These are phyloP conservation scores for Tetragonula clypearis DNA, from an alignment of 1,140 invertebrate species.

Conservation along the genomic window DNA sequence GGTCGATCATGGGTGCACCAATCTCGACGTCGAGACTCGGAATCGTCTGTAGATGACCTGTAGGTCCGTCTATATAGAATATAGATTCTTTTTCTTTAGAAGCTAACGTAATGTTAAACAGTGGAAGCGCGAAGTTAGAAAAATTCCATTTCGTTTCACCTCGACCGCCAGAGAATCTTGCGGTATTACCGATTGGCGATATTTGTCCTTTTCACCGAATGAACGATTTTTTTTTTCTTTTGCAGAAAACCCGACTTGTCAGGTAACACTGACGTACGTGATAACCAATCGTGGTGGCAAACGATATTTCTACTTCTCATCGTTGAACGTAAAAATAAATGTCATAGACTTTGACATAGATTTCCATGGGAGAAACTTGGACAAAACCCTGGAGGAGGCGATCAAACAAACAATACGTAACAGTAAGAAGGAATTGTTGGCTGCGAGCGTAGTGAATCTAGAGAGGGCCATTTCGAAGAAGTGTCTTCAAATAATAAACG, in stretches of 20 bases:
- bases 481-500: slow-evolving; percentile 65
- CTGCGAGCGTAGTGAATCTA: slow-evolving; percentile 64
- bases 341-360: slow-evolving; percentile 63
- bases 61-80: too few species aligned
- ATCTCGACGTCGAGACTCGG: too few species aligned
- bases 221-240: background rate
- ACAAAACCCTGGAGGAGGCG: slow-evolving; percentile 58
- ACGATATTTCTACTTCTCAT: slow-evolving; percentile 62
- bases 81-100: too few species aligned
- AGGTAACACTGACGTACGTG: slow-evolving; percentile 25
- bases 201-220: too few species aligned
- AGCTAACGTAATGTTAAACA: too few species aligned
- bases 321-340: slow-evolving; percentile 66
- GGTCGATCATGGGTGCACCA: too few species aligned
- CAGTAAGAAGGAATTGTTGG: slow-evolving; percentile 69
- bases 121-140: too few species aligned
- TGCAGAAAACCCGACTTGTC: slow-evolving; percentile 62
- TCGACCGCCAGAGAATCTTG: too few species aligned
- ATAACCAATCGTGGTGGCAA: slow-evolving; percentile 44
- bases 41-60: too few species aligned
- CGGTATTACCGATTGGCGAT: too few species aligned
- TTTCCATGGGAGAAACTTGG: slow-evolving; percentile 49
- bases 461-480: slow-evolving; percentile 69
- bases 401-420: slow-evolving; percentile 65
- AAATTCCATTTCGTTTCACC: too few species aligned